Conservation (phyloP, 2,113 vertebrate species). For the Perca flavescens region DNA sequence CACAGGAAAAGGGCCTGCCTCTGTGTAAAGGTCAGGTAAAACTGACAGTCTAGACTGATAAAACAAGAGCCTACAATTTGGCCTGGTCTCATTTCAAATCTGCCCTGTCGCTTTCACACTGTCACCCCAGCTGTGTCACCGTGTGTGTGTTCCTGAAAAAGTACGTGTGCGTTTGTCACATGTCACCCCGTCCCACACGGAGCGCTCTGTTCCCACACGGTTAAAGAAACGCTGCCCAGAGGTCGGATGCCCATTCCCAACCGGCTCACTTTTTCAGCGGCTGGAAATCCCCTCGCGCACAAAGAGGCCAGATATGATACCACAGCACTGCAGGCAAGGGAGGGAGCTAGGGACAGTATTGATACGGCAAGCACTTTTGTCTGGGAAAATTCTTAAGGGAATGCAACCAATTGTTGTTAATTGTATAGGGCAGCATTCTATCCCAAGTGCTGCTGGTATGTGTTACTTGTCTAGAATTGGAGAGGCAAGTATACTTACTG, state of each 20-base stretch:
- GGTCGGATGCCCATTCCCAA: slow-evolving; percentile 83
- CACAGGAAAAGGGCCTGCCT: neutral
- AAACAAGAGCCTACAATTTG: neutral
- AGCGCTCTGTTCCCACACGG: slow-evolving; percentile 79
- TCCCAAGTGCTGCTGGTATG: slow-evolving; percentile 69
- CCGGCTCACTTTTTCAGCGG: slow-evolving; percentile 83
- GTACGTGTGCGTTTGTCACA: slow-evolving; percentile 32
- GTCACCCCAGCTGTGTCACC: slow-evolving; percentile 16
- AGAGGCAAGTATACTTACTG: slow-evolving; percentile 61
- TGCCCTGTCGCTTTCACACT: slow-evolving; percentile 11
- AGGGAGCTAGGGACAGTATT: slow-evolving; percentile 81
- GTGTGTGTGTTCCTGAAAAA: neutral
- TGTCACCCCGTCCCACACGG: slow-evolving; percentile 58
- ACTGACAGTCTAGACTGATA: neutral
- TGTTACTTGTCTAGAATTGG: slow-evolving; percentile 74
- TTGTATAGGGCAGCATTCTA: slow-evolving; percentile 75
- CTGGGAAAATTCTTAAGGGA: slow-evolving; percentile 84
- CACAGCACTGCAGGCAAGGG: slow-evolving; percentile 85
- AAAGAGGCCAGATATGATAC: slow-evolving; percentile 86
- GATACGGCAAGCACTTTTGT: slow-evolving; percentile 81
- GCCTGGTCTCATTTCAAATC: slow-evolving; percentile 24
- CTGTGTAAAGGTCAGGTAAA: slow-evolving; percentile 10
- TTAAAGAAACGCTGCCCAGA: slow-evolving; percentile 80
- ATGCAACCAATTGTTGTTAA: slow-evolving; percentile 80
- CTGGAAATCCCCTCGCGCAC: slow-evolving; percentile 86